These are phyloP conservation scores for Achatina immaculata DNA, from an alignment of 1,140 invertebrate genomes.

Conservation along the genomic window DNA sequence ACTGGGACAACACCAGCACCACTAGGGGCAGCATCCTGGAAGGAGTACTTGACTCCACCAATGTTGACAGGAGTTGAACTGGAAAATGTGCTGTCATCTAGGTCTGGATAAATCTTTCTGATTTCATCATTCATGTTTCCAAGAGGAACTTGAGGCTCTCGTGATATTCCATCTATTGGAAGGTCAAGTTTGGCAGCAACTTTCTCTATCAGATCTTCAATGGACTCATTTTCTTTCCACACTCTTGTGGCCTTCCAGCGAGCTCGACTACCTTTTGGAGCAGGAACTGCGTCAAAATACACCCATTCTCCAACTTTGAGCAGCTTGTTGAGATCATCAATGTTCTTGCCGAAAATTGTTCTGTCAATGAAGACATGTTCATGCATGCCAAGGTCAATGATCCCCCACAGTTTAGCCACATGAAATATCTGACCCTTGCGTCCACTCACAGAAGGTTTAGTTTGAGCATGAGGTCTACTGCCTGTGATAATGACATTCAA, in stretches of 20 bases:
- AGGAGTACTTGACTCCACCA: conserved; percentile 64
- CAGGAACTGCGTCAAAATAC: conserved; percentile 71
- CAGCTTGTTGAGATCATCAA: conserved; percentile 69
- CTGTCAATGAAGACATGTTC: conserved; percentile 73
- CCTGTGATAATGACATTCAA: conserved; percentile 71
- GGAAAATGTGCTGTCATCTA: conserved; percentile 59
- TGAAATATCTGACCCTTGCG: conserved; percentile 70
- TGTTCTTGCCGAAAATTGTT: conserved; percentile 69
- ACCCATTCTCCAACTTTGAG: conserved; percentile 69
- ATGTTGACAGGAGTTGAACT: conserved; percentile 58
- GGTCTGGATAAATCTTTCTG: conserved; percentile 60
- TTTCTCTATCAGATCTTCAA: conserved; percentile 65
- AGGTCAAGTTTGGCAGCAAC: conserved; percentile 61
- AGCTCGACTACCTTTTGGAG: conserved; percentile 70
- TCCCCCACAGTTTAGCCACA: conserved; percentile 72
- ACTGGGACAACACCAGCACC: conserved; percentile 69
- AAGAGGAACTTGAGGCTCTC: conserved; percentile 52
- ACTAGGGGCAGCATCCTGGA: conserved; percentile 68
- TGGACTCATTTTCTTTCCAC: conserved; percentile 70
- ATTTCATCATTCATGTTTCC: conserved; percentile 68
- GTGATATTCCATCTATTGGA: conserved; percentile 54
- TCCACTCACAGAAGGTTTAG: conserved; percentile 62
- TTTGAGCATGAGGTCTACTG: conserved; percentile 59
- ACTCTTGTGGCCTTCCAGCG: conserved; percentile 70
- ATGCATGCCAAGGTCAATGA: conserved; percentile 71